Evolutionary conservation across 2,797 vertebrate species (phyloP).

Genomic region (Rhincodon typus): DNA sequence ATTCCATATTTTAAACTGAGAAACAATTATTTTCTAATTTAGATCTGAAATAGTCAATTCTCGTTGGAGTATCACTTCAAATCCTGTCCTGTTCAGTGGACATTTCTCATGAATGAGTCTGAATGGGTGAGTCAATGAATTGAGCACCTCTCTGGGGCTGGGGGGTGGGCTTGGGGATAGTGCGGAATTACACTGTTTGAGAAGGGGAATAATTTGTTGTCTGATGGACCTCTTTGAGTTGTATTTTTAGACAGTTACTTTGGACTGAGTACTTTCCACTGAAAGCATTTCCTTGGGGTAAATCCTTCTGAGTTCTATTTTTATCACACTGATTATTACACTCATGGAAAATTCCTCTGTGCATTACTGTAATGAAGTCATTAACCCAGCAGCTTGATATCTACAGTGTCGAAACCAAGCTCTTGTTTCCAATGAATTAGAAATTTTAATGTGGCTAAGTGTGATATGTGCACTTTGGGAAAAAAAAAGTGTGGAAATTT

Average conservation of each 20-base stretch:
- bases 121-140: neutral
- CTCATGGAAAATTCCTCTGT: constrained; percentile 21
- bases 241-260: neutral
- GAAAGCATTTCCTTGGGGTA: constrained; percentile 9
- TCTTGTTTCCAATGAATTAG: neutral
- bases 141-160: neutral
- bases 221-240: neutral
- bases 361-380: constrained; percentile 25
- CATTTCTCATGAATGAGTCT: neutral
- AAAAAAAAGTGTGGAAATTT: neutral
- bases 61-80: neutral
- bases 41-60: neutral
- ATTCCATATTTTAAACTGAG: no score
- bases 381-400: constrained; percentile 20
- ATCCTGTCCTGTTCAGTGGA: neutral
- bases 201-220: neutral
- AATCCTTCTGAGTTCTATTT: neutral
- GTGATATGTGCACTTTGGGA: neutral
- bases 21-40: neutral
- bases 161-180: neutral
- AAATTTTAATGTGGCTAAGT: neutral
- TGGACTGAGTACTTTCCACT: neutral
- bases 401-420: neutral
- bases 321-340: constrained; percentile 23
- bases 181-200: neutral